Evolutionary conservation across 2,797 vertebrate genomes (phyloP), one percentile per base, ranked within the genome.

Genomic region (Protonibea diacanthus): DNA sequence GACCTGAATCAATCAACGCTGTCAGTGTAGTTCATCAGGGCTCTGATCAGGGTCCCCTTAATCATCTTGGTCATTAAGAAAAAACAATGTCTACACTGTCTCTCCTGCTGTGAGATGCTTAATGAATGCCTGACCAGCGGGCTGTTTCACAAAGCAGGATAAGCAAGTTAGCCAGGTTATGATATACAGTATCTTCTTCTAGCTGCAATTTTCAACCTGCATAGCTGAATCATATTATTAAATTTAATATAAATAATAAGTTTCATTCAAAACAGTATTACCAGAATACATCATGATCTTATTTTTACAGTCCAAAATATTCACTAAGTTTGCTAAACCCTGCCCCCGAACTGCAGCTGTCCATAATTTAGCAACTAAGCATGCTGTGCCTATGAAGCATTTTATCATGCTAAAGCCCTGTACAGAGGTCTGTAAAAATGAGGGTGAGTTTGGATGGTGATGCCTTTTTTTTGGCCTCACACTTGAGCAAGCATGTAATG

Each of bases 1-100:
- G 62, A 64, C 18, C n/a, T 25, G 45, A 81, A 81, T 84, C 85
- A 82, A 48, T 86, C 79, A 76, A 47, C 81, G 6, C 61, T 52
- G 78, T 42, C 80, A 73, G 33, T 7, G 77, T 14, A 63, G 48
- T 13, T 15, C 18, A 56, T 38, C 33, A 38, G 33, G 33, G 33
- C 33, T 38, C 55, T 69, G 69, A 87, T 84, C 20, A 70, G 25
- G n/a, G 51, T 72, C 64, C 20, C 7, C 20, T 58, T 68, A 53
- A 80, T 61, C 60, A 69, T 44, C 69, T 66, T n/a, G 18, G 15
- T 82, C 51, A 69, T 74, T 69, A 73, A 72, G 20, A 73, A 29
- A 57, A 44, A 72, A 47, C 3, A 6, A 9, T 20, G 29, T 38
- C 55, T 47, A 9, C n/a, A 13, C 63, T 27, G 14, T 49, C 51